phyloP scores from a whole-genome alignment of 2,797 vertebrate genomes.

The Poeciliopsis turneri region DNA sequence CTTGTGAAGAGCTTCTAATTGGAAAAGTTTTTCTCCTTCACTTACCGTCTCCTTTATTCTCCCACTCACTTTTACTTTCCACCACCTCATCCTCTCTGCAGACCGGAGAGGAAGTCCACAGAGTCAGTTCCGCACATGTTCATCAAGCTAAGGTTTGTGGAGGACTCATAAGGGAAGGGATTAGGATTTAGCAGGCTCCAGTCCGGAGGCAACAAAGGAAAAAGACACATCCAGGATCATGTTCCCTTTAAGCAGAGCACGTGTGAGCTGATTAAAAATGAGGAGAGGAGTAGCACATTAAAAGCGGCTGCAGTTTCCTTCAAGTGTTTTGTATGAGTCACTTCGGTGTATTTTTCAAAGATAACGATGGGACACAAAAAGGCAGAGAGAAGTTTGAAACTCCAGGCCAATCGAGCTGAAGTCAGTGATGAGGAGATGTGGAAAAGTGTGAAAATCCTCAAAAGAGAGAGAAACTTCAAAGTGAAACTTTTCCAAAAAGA shows the following conservation, averaged over 20 bases:
- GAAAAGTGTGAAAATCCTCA: slow-evolving; percentile 60
- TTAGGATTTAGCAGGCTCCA: slow-evolving; percentile 64
- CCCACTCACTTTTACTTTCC: slow-evolving; percentile 25
- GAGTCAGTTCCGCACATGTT: slow-evolving; percentile 56
- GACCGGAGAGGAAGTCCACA: slow-evolving; percentile 41
- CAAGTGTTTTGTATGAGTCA: slow-evolving; percentile 58
- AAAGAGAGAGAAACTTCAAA: slow-evolving; percentile 68
- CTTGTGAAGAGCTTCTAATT: slow-evolving; percentile 33
- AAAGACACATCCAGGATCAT: slow-evolving; percentile 43
- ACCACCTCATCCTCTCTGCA: slow-evolving; percentile 34
- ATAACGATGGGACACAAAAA: slow-evolving; percentile 63
- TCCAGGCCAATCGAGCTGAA: slow-evolving; percentile 53
- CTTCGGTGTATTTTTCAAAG: slow-evolving; percentile 62
- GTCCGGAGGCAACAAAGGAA: slow-evolving; percentile 43
- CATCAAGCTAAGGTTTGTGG: slow-evolving; percentile 67
- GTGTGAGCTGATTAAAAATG: slow-evolving; percentile 65
- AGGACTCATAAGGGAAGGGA: slow-evolving; percentile 61
- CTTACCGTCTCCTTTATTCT: slow-evolving; percentile 26
- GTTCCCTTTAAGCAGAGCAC: slow-evolving; percentile 53
- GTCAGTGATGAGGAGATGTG: slow-evolving; percentile 37
- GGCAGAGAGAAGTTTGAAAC: slow-evolving; percentile 62
- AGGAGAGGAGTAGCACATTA: slow-evolving; percentile 32
- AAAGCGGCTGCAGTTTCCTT: slow-evolving; percentile 50
- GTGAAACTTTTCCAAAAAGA: slow-evolving; percentile 42
- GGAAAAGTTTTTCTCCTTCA: slow-evolving; percentile 23